These are phyloP conservation scores for Megalurothrips usitatus DNA, from an alignment of 2,888 invertebrate species.

Conservation along the genomic window DNA sequence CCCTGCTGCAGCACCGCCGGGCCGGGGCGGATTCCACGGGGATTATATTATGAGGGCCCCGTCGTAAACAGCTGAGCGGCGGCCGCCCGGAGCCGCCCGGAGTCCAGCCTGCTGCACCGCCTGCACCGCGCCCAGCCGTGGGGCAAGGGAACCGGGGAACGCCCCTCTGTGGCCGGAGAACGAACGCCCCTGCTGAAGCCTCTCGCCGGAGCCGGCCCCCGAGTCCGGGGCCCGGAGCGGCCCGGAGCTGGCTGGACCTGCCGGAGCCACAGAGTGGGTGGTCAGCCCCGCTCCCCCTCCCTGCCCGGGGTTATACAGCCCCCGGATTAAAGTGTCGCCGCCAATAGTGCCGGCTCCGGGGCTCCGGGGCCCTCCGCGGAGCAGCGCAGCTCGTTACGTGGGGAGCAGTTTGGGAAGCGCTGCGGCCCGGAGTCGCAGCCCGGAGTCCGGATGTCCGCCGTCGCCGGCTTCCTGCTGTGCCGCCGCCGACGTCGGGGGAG, in stretches of 20 bases:
- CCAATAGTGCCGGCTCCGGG: neutral
- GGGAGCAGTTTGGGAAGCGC: no score
- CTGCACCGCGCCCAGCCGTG: no score
- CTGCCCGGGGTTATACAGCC: neutral
- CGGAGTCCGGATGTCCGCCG: neutral
- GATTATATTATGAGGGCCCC: constrained; percentile 13
- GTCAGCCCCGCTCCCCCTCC: neutral
- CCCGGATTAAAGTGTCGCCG: neutral
- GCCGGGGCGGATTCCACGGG: constrained; percentile 11
- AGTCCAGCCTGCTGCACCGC: neutral
- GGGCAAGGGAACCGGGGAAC: neutral
- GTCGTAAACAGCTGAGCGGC: constrained; percentile 22
- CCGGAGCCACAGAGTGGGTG: constrained; percentile 11
- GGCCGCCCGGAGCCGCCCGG: neutral
- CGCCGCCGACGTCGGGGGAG: no score
- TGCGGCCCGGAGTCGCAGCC: neutral
- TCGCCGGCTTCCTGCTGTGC: neutral
- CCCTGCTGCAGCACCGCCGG: neutral
- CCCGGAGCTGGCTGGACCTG: neutral
- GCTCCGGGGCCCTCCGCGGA: neutral
- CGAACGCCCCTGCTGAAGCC: neutral
- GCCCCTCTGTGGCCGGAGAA: neutral
- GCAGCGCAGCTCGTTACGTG: neutral
- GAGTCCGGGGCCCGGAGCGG: neutral
- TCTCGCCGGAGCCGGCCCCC: neutral